Evolutionary conservation across 2,888 invertebrate genomes (phyloP).

Genomic region (Elmis aenea): DNA sequence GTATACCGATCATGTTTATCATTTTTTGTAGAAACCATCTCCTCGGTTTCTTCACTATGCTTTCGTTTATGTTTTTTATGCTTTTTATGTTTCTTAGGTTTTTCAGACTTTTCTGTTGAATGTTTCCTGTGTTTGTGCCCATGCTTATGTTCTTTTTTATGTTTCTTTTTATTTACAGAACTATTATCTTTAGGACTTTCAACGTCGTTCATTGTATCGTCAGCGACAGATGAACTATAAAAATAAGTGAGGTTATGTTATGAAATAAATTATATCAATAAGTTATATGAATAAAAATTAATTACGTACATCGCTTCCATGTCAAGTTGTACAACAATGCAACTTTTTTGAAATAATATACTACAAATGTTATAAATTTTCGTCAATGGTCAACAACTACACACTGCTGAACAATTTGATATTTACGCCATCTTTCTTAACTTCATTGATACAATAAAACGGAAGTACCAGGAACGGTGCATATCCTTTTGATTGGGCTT

Average conservation of each 20-base stretch:
- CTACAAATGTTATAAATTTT: no score
- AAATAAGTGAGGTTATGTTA: conserved; percentile 14
- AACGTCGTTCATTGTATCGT: conserved; percentile 20
- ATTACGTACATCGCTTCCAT: conserved; percentile 13
- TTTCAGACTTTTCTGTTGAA: conserved; percentile 49
- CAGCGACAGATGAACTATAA: conserved; percentile 23
- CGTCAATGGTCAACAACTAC: no score
- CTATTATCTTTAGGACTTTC: conserved; percentile 19
- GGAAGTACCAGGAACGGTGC: no score
- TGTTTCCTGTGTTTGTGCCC: conserved; percentile 49
- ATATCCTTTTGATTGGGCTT: no score
- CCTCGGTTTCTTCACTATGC: conserved; percentile 44
- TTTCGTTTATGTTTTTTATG: conserved; percentile 58
- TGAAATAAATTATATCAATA: neutral
- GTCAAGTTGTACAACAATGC: no score
- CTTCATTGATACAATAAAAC: no score
- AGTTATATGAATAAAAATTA: neutral
- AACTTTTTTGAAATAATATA: no score
- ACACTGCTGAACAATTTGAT: no score
- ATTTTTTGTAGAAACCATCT: conserved; percentile 38
- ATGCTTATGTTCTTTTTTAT: conserved; percentile 58
- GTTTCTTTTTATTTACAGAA: conserved; percentile 54
- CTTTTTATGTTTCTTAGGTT: conserved; percentile 61
- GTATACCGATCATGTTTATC: conserved; percentile 42
- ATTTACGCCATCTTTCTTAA: no score